phyloP scores from a whole-genome alignment of 1,140 invertebrate species.

The Proales similis region DNA sequence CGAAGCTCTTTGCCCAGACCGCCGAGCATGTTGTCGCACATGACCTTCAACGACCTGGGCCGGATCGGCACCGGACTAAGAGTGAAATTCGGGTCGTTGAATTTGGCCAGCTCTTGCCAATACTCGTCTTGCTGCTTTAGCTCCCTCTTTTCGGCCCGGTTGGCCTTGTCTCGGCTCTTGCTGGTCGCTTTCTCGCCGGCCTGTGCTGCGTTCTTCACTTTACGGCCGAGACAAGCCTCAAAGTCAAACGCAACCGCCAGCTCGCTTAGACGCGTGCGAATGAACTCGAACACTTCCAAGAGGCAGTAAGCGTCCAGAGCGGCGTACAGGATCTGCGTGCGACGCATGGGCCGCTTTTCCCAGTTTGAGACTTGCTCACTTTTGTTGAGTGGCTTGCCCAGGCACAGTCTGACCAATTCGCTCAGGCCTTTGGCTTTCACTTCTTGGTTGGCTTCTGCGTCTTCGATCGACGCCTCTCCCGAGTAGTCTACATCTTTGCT shows the following conservation, averaged over 20 bases:
- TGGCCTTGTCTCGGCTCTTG: constrained; percentile 1
- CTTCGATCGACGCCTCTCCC: background rate
- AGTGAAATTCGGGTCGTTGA: background rate
- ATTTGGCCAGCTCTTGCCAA: background rate
- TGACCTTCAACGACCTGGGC: constrained; percentile 45
- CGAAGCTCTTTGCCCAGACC: constrained; percentile 59
- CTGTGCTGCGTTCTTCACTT: constrained; percentile 41
- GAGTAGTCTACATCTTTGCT: constrained; percentile 6
- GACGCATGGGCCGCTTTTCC: constrained; percentile 68
- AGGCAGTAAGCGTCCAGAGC: constrained; percentile 72
- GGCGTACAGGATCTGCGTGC: constrained; percentile 69
- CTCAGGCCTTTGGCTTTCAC: constrained; percentile 56
- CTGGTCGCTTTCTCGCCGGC: constrained; percentile 38
- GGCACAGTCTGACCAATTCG: constrained; percentile 64
- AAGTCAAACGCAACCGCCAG: constrained; percentile 41
- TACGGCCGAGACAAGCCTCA: constrained; percentile 42
- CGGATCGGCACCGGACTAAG: constrained; percentile 34
- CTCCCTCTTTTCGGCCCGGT: background rate
- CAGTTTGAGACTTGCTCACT: constrained; percentile 78
- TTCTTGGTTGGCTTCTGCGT: background rate
- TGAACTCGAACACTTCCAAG: constrained; percentile 63
- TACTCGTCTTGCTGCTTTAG: background rate
- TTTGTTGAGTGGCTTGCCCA: constrained; percentile 68
- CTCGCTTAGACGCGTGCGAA: constrained; percentile 40
- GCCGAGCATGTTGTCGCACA: constrained; percentile 53